A percentile compares a stretch with the other conserved stretches of the same genome.
phyloP scores from a whole-genome alignment of 2,797 vertebrate species.

The Hypotaenidia okinawae region DNA sequence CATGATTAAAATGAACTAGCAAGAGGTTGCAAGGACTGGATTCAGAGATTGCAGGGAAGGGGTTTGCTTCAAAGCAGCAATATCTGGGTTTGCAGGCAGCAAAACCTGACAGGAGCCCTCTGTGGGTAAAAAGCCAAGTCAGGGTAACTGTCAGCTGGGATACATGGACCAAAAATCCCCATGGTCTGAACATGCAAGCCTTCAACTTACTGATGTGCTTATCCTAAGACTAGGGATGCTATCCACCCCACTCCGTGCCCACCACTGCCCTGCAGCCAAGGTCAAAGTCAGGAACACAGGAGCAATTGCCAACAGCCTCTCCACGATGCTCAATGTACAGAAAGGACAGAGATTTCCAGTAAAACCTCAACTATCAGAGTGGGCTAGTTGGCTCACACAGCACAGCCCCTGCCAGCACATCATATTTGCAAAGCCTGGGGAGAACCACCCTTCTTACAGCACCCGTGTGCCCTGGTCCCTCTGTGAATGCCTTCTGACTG shows the following conservation, averaged over 20 bases:
- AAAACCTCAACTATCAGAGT: not conserved
- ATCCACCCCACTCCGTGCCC: too few species aligned
- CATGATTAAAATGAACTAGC: rapidly evolving
- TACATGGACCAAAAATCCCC: not conserved
- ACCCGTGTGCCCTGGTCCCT: not conserved
- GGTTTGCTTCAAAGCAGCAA: not conserved
- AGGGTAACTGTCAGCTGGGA: not conserved
- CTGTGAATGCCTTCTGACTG: not conserved
- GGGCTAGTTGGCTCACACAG: rapidly evolving
- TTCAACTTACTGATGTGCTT: not conserved
- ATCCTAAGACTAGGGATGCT: not conserved
- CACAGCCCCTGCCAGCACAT: not conserved
- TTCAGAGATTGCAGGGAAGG: not conserved
- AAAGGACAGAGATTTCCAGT: not conserved
- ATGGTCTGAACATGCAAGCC: not conserved
- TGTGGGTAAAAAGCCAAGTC: not conserved
- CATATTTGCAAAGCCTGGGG: not conserved
- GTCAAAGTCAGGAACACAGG: rapidly evolving
- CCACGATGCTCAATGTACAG: rapidly evolving
- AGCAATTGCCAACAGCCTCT: not conserved
- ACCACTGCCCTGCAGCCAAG: rapidly evolving
- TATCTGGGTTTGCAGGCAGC: not conserved
- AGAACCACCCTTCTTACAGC: not conserved
- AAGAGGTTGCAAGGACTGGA: rapidly evolving
- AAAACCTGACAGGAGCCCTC: not conserved